phyloP scores from a whole-genome alignment of 2,888 invertebrate genomes.

The Lasioglossum pauxillum region DNA sequence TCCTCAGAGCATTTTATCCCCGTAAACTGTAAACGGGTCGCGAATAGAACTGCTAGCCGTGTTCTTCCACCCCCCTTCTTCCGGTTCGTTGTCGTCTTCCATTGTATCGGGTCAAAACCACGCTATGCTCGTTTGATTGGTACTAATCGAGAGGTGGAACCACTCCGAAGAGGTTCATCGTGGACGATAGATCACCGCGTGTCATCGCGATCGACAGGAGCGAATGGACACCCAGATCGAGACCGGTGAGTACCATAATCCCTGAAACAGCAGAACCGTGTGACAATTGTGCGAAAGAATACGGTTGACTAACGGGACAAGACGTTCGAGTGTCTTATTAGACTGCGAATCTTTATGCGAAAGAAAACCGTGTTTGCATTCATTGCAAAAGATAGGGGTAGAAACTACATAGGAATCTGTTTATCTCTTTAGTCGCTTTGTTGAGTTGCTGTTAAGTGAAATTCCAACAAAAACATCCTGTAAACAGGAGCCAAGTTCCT shows the following conservation, averaged over 20 bases:
- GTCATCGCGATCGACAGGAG: background rate
- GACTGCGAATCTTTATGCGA: background rate
- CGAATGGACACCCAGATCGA: conserved; percentile 24
- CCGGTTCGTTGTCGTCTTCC: background rate
- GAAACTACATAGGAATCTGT: background rate
- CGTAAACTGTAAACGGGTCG: background rate
- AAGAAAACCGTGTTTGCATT: background rate
- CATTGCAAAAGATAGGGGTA: background rate
- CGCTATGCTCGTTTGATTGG: background rate
- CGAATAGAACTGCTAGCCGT: background rate
- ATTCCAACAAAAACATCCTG: too few relatives aligned
- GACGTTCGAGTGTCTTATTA: background rate
- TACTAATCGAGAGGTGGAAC: background rate
- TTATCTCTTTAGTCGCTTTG: background rate
- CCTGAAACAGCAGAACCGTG: background rate
- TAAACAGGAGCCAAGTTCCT: too few relatives aligned
- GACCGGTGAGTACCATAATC: conserved; percentile 21
- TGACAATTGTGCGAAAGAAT: background rate
- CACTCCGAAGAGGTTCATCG: background rate
- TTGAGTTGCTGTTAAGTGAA: background rate
- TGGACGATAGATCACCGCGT: background rate
- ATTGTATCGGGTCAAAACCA: background rate
- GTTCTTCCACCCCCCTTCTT: background rate
- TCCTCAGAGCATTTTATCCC: conserved; percentile 5
- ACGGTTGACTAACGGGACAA: background rate